These are phyloP conservation scores for Notodonta dromedarius DNA, from an alignment of 2,888 invertebrate genomes.

Conservation along the genomic window DNA sequence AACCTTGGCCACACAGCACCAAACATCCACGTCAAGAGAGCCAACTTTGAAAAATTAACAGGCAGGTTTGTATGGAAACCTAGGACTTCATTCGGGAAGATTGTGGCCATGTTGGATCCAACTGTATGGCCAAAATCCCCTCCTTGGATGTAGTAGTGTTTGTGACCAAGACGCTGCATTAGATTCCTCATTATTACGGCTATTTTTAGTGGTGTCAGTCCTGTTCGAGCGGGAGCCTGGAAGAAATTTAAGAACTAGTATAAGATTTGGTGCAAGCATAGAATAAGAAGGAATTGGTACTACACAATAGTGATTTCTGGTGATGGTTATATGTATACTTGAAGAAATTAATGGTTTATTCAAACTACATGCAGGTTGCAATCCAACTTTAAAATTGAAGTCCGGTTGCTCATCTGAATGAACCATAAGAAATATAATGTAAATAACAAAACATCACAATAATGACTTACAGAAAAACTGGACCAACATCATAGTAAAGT, in stretches of 20 bases:
- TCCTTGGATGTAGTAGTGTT: conserved; percentile 88
- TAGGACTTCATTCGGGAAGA: conserved; percentile 85
- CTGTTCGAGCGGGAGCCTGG: conserved; percentile 83
- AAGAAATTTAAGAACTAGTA: conserved; percentile 15
- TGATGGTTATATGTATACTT: too few species aligned
- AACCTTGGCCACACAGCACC: conserved; percentile 80
- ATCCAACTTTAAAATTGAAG: too few species aligned
- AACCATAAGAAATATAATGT: too few species aligned
- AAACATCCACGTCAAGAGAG: conserved; percentile 59
- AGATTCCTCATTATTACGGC: conserved; percentile 87
- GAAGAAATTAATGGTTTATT: too few species aligned
- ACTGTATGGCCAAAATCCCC: conserved; percentile 91
- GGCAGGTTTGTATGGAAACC: conserved; percentile 88
- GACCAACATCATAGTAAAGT: too few species aligned
- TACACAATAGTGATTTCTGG: too few species aligned
- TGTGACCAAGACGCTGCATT: conserved; percentile 87
- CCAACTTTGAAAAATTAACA: conserved; percentile 57
- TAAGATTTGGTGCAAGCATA: too few species aligned
- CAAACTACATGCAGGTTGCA: too few species aligned
- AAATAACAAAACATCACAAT: too few species aligned
- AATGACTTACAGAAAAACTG: too few species aligned
- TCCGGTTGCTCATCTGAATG: too few species aligned
- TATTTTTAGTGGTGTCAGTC: conserved; percentile 83
- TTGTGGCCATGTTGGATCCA: conserved; percentile 83
- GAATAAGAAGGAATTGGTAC: too few species aligned